Conservation (phyloP, 1,140 invertebrate genomes). For the Meloidogyne hapla region DNA sequence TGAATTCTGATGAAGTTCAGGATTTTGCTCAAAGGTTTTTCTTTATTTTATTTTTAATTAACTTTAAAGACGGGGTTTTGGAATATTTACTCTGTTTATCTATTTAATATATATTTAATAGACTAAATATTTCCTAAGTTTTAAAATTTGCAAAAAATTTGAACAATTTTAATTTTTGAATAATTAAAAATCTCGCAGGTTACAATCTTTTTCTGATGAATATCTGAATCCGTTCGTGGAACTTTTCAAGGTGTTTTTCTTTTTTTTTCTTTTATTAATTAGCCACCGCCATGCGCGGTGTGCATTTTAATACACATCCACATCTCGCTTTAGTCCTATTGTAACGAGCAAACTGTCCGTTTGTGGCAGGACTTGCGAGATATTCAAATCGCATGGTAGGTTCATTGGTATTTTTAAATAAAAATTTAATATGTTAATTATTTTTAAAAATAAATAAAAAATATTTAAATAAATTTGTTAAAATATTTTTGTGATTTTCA, state of each 20-base stretch:
- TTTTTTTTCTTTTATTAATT: slow-evolving; percentile 19
- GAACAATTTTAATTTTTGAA: no score
- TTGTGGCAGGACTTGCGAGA: slow-evolving; percentile 55
- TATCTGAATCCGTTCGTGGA: slow-evolving; percentile 60
- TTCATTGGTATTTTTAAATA: slow-evolving; percentile 10
- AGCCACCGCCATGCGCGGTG: slow-evolving; percentile 11
- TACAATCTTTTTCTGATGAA: slow-evolving; percentile 46
- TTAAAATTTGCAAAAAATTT: no score
- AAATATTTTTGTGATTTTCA: slow-evolving; percentile 3
- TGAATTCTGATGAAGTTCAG: slow-evolving; percentile 40
- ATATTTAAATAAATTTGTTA: background rate
- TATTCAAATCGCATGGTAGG: slow-evolving; percentile 48
- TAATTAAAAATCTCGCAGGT: slow-evolving; percentile 18
- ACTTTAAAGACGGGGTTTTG: no score
- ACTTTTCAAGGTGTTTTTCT: slow-evolving; percentile 51
- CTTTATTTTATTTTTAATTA: background rate
- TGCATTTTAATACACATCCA: slow-evolving; percentile 15
- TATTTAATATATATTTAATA: no score
- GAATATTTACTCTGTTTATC: no score
- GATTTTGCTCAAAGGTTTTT: slow-evolving; percentile 32
- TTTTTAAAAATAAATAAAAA: no score
- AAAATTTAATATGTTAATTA: background rate
- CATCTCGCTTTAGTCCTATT: slow-evolving; percentile 52
- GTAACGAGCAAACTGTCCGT: slow-evolving; percentile 54
- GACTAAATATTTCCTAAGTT: no score